A percentile compares a stretch with the other conserved stretches of the same genome.
Evolutionary conservation across 2,797 vertebrate genomes (phyloP).

Genomic region (Pelochelys cantorii): DNA sequence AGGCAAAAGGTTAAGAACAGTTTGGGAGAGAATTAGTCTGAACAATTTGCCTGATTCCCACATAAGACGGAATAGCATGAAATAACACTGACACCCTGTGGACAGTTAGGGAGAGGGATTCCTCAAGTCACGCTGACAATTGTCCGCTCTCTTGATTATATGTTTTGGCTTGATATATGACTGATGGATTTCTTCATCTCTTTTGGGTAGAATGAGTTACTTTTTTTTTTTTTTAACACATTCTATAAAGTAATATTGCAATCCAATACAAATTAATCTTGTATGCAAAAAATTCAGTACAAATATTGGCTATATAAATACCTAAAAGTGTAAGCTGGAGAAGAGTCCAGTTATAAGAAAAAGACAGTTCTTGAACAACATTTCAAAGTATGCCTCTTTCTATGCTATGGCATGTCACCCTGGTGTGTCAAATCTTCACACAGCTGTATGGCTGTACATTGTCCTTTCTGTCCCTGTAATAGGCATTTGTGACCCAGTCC

Average conservation of each 20-base stretch:
- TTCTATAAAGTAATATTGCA: background rate
- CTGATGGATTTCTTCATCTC: accelerated
- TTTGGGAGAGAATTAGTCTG: conserved; percentile 13
- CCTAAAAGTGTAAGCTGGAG: background rate
- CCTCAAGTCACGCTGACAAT: background rate
- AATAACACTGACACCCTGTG: conserved; percentile 80
- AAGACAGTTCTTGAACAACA: background rate
- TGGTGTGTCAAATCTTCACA: background rate
- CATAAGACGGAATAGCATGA: conserved; percentile 48
- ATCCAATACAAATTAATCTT: background rate
- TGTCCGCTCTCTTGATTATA: background rate
- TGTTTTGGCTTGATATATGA: background rate
- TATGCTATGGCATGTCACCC: background rate
- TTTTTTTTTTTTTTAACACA: background rate
- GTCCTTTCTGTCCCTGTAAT: background rate
- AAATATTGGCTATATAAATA: background rate
- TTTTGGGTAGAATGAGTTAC: background rate
- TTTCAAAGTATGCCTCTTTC: background rate
- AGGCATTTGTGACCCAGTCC: background rate
- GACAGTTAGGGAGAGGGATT: conserved; percentile 35
- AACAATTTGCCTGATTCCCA: background rate
- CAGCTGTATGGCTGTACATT: background rate
- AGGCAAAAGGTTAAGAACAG: background rate
- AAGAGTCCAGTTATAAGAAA: background rate
- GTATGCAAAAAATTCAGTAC: background rate